Base-by-base conservation (phyloP, 2,888 invertebrate genomes). In the Thera obeliscata region DNA sequence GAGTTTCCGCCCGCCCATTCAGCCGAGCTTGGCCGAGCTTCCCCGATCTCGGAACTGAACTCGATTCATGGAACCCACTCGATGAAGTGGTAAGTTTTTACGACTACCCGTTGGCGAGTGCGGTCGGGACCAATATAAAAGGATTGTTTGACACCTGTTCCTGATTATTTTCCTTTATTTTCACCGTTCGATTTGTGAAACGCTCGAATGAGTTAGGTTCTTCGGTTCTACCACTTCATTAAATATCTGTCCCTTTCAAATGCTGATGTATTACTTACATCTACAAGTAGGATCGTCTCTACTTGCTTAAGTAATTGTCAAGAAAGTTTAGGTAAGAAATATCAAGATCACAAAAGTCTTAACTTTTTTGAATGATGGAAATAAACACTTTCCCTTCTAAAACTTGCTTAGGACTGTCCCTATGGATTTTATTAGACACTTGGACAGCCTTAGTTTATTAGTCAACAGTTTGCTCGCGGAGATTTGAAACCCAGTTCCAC, bases 71-170 rank as follows among this genome's bases (percentile, higher is more conserved):
- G 84, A 88, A 87, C 85, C 89, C 86, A 89, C 90, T 88, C 89
- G 90, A 91, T 92, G 91, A 91, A 91, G 91, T 91, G 91, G 91
- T 91, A 91, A 91, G 89, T 90, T 92, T 91, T 91, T 91, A 92
- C 87, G 90, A 90, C 86, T 86, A 84, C 85, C 87, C 87, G 82
- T 85, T 86, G 86, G 86, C 82, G 85, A 88, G 83, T 83, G 85
- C 82, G 85, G 86, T 87, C 79, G 83, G 83, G 82, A 83, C 86
- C 86, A 86, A 87, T 88, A 86, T 85, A 85, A 88, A 90, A 87
- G 85, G 84, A 88, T 86, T 86, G 86, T 87, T 88, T 86, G 85
- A 87, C 88, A 87, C 87, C 86, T 87, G 87, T 84, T 84, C 81
- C 80, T 84, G 83, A 87, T 87, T 85, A 83, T 84, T 81, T 81